These are phyloP conservation scores for Chaetodon trifascialis DNA, from an alignment of 2,113 vertebrate species.

Conservation along the genomic window DNA sequence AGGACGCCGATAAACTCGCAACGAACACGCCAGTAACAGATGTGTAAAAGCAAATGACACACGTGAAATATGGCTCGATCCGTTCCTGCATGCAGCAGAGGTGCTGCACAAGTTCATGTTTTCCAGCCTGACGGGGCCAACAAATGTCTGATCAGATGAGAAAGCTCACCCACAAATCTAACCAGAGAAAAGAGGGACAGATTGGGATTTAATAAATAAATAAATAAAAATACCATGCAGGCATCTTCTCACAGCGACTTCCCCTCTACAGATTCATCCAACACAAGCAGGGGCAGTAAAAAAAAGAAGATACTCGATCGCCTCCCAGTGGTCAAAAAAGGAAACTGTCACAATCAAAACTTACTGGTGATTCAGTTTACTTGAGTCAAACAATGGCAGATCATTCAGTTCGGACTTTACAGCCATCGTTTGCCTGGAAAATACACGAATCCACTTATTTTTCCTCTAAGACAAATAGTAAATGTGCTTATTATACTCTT, in stretches of 20 bases:
- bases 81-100: background rate
- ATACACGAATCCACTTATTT: too few relatives aligned
- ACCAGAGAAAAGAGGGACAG: background rate
- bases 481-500: background rate
- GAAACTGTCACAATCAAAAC: background rate
- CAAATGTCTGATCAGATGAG: background rate
- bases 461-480: too few relatives aligned
- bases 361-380: conserved; percentile 15
- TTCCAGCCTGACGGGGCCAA: background rate
- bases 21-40: background rate
- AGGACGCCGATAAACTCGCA: background rate
- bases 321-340: conserved; percentile 69
- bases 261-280: background rate
- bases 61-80: background rate
- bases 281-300: background rate
- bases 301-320: conserved; percentile 67
- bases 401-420: background rate
- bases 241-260: background rate
- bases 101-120: background rate
- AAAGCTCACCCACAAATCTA: background rate
- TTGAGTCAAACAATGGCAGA: background rate
- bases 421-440: background rate
- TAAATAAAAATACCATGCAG: background rate
- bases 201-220: too few relatives aligned
- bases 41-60: background rate